These are phyloP conservation scores for Collichthys lucidus DNA, from an alignment of 2,113 vertebrate species.

Conservation along the genomic window DNA sequence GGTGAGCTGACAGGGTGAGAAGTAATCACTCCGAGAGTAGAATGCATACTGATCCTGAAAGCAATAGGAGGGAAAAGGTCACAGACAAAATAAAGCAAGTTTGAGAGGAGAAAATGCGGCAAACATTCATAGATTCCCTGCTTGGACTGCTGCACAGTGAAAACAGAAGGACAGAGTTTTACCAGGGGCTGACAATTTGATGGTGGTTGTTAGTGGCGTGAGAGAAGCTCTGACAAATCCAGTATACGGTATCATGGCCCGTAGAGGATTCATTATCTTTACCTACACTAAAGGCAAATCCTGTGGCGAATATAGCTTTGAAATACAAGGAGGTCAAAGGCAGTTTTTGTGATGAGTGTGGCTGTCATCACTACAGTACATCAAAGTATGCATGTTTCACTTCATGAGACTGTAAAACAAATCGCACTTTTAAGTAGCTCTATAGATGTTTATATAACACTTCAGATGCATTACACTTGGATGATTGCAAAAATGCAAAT, in stretches of 20 bases:
- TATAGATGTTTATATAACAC: background rate
- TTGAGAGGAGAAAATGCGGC: constrained; percentile 52
- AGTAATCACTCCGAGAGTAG: constrained; percentile 78
- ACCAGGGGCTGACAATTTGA: constrained; percentile 40
- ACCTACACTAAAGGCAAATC: constrained; percentile 4
- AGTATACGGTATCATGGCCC: background rate
- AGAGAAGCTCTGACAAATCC: background rate
- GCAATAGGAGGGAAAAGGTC: constrained; percentile 69
- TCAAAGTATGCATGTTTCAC: constrained; percentile 1
- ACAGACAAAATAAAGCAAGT: constrained; percentile 65
- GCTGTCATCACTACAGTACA: background rate
- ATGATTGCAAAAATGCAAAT: background rate
- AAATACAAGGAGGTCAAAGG: background rate
- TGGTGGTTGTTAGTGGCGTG: background rate
- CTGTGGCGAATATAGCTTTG: constrained; percentile 3
- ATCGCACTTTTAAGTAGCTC: background rate
- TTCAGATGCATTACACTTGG: background rate
- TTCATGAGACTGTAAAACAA: background rate
- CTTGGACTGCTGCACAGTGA: background rate
- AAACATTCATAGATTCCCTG: constrained; percentile 29
- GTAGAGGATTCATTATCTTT: constrained; percentile 24
- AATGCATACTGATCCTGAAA: constrained; percentile 73
- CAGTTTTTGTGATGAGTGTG: background rate
- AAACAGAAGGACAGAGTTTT: constrained; percentile 15
- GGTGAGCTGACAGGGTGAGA: constrained; percentile 81